phyloP scores from a whole-genome alignment of 2,888 invertebrate species.

The Poecilobothrus nobilitatus region DNA sequence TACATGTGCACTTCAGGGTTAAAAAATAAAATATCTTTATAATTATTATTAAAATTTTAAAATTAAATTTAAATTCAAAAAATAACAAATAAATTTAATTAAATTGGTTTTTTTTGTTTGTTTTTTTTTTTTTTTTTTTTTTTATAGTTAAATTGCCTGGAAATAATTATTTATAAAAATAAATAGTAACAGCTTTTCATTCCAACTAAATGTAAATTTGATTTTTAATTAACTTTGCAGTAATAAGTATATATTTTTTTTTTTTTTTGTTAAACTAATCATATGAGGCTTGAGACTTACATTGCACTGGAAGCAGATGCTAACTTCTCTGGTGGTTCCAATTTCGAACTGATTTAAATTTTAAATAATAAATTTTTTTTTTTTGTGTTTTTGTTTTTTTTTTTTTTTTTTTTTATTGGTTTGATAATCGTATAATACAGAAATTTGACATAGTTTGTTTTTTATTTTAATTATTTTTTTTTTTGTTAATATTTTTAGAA shows the following conservation, averaged over 20 bases:
- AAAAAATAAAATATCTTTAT: too few species aligned
- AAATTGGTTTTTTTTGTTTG: too few species aligned
- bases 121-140: background rate
- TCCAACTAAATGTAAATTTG: too few species aligned
- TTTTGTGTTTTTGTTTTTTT: slow-evolving; percentile 11
- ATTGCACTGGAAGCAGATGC: slow-evolving; percentile 33
- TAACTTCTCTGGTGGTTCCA: slow-evolving; percentile 34
- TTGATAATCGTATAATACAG: background rate
- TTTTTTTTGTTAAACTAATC: too few species aligned
- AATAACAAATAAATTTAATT: too few species aligned
- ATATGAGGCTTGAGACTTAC: slow-evolving; percentile 26
- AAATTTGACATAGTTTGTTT: background rate
- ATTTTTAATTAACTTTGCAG: too few species aligned
- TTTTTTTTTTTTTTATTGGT: slow-evolving; percentile 11
- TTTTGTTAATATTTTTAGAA: background rate
- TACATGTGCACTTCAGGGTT: too few species aligned
- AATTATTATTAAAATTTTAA: too few species aligned
- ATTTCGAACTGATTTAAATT: slow-evolving; percentile 31
- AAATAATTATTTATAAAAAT: background rate
- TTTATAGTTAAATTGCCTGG: background rate
- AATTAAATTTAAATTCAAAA: too few species aligned
- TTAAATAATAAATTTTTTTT: slow-evolving; percentile 13
- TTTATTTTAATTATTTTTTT: background rate
- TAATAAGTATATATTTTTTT: too few species aligned
- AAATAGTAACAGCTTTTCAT: too few species aligned